Conservation (phyloP, 2,113 vertebrate species). For the human (Homo sapiens) region GRCh38 chr14:44772001-44772500, state of each 20-base stretch:
- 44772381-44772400: not conserved
- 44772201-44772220: not conserved
- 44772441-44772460: constrained; percentile 6
- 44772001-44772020: constrained; percentile 6
- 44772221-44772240: constrained; percentile 10
- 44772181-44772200: not conserved
- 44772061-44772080: not conserved
- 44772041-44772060: not conserved
- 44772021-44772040: constrained; percentile 21
- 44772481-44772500: not conserved
- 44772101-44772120: not conserved
- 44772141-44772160: not conserved
- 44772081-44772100: not conserved
- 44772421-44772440: constrained; percentile 23
- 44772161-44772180: not conserved
- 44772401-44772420: not conserved
- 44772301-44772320: constrained; percentile 11
- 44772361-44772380: not conserved
- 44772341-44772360: not conserved
- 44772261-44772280: not conserved
- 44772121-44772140: not conserved
- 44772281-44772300: not conserved
- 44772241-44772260: not conserved
- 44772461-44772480: not conserved
- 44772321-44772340: not conserved